phyloP scores from a whole-genome alignment of 2,888 invertebrate genomes.

The Sarcophaga caerulescens region DNA sequence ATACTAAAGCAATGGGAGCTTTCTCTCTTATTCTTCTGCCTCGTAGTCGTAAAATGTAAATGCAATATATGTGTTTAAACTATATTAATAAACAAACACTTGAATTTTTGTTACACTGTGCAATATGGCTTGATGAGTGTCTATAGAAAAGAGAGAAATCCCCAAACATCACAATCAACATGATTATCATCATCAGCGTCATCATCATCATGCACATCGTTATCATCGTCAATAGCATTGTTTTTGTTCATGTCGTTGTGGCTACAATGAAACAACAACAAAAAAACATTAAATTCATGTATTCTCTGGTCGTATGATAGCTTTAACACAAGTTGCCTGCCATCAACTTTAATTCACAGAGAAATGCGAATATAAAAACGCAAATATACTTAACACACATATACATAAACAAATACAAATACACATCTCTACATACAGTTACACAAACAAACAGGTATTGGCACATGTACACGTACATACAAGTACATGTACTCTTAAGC shows the following conservation, averaged over 20 bases:
- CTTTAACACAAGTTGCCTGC: conserved; percentile 22
- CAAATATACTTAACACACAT: conserved; percentile 9
- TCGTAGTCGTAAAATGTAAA: no score
- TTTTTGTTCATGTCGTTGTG: not conserved
- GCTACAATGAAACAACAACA: not conserved
- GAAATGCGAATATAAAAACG: not conserved
- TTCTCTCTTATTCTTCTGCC: no score
- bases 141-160: conserved; percentile 35
- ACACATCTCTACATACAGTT: not conserved
- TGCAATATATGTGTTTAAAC: no score
- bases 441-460: not conserved
- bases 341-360: conserved; percentile 34
- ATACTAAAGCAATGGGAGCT: no score
- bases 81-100: not conserved
- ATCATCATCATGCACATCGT: conserved; percentile 42
- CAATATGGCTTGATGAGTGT: conserved; percentile 33
- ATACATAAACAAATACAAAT: not conserved
- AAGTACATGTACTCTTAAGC: not conserved
- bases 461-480: not conserved
- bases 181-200: conserved; percentile 44
- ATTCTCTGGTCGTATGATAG: conserved; percentile 35
- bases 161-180: conserved; percentile 55
- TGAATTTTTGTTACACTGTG: conserved; percentile 5
- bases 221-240: conserved; percentile 21
- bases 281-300: conserved; percentile 13